Evolutionary conservation across 2,113 vertebrate species (phyloP).

Genomic region (Jacana jacana): DNA sequence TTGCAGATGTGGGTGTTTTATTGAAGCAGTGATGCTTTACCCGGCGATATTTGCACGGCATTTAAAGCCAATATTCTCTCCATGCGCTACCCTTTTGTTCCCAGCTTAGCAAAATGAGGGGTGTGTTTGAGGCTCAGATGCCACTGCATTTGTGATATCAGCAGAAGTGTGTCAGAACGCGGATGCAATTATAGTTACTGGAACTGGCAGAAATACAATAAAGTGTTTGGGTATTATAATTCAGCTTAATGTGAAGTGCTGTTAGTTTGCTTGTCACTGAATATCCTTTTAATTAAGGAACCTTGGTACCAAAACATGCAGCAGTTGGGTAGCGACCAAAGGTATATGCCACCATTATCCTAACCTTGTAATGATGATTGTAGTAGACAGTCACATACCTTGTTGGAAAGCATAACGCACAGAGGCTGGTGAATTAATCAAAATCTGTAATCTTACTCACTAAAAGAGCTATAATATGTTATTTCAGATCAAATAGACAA

Average conservation of each 20-base stretch:
- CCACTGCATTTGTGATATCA: conserved; percentile 15
- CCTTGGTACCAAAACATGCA: not conserved
- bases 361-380: not conserved
- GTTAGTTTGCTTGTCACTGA: conserved; percentile 51
- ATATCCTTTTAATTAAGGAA: conserved; percentile 45
- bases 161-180: conserved; percentile 19
- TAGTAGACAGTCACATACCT: not conserved
- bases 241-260: conserved; percentile 34
- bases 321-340: conserved; percentile 12
- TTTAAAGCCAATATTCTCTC: not conserved
- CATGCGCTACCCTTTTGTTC: not conserved
- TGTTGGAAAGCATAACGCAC: not conserved
- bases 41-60: not conserved
- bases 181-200: conserved; percentile 21
- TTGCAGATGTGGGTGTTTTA: not conserved
- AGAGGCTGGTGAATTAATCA: not conserved
- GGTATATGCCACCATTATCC: not conserved
- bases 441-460: not conserved
- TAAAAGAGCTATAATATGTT: not conserved
- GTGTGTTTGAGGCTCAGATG: not conserved
- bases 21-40: not conserved
- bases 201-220: conserved; percentile 39
- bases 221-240: conserved; percentile 31
- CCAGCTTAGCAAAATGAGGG: conserved; percentile 7
- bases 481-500: not conserved